A percentile compares a stretch with the other conserved stretches of the same genome.
phyloP scores from a whole-genome alignment of 2,797 vertebrate species.

The Bufotes viridis region DNA sequence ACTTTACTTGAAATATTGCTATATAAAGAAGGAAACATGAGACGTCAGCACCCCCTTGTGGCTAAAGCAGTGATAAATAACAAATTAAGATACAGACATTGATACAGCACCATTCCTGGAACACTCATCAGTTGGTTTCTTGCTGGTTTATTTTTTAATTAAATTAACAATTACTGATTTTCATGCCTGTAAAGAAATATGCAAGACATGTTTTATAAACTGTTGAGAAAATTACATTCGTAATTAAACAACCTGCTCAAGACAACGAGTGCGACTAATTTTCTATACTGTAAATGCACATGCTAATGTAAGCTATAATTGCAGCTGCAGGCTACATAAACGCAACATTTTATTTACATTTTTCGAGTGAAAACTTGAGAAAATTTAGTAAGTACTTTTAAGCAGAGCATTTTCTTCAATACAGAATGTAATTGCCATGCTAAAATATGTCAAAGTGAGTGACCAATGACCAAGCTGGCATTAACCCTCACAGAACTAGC shows the following conservation, averaged over 20 bases:
- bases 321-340: conserved; percentile 33
- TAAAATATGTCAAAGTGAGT: not conserved
- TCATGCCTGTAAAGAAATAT: conserved; percentile 38
- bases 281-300: conserved; percentile 21
- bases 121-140: not conserved
- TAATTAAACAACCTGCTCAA: conserved; percentile 45
- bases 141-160: conserved; percentile 39
- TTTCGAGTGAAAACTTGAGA: not conserved
- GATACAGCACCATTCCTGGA: not conserved
- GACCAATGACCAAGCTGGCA: not conserved
- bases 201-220: conserved; percentile 8
- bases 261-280: conserved; percentile 3
- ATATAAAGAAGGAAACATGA: conserved; percentile 18
- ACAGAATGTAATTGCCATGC: not conserved
- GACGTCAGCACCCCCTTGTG: conserved; percentile 49
- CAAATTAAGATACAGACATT: conserved; percentile 17
- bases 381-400: not conserved
- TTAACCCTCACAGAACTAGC: conserved; percentile 7
- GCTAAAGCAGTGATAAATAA: conserved; percentile 1
- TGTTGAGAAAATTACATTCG: conserved; percentile 31
- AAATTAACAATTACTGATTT: conserved; percentile 33
- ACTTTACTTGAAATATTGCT: not conserved
- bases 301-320: conserved; percentile 21
- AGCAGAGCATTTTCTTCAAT: not conserved
- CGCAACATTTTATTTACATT: conserved; percentile 2